Base-by-base conservation (phyloP, 2,888 invertebrate species). In the Eupithecia subfuscata region DNA sequence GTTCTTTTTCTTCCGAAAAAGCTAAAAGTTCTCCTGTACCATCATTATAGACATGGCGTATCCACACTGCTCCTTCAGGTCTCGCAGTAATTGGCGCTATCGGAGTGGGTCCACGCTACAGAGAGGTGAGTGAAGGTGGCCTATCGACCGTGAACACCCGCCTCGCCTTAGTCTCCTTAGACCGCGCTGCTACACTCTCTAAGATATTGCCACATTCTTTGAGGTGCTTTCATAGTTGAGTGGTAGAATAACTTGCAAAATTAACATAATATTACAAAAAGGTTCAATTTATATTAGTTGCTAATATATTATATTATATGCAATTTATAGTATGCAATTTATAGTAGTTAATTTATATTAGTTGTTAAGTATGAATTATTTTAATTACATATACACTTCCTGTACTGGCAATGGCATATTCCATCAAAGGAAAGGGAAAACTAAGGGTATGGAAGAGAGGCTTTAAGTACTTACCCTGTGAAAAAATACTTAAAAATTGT, bases 81-180 rank as follows among this genome's bases (percentile, higher is more conserved):
- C 83, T 81, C 81, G 78, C 82, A 83, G 91, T 93, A 92, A 93
- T 93, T 93, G 93, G 88, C 86, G 88, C 91, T 91, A 93, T 93
- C 93, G 90, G 88, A 86, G 89, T 86, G 87, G 84, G 85, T 87
- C 88, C 87, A 84, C 86, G 87, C 90, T 86, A 85, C 92, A 90
- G 92, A 92, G 92, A 92, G 92, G 92, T 92, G 91, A 89, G 87
- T 86, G 86, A 91, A 91, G 90, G 86, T 78, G 87, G 84, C 83
- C 85, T 86, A 88, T 90, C 86, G 89, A 88, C 85, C 88, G 88
- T 84, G 86, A 87, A 86, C 82, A 80, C 74, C 70, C 79, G 22
- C 11, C 52, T 11, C 1, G 18, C 11, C 52, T 11, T 0, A 9
- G 40, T 52, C 69, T 72, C 73, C 73, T 56, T 8, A 12, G 43